Percentiles rank a stretch among this genome's conserved stretches.
These are phyloP conservation scores for Cygnus atratus DNA, from an alignment of 2,113 vertebrate genomes.

Conservation along the genomic window DNA sequence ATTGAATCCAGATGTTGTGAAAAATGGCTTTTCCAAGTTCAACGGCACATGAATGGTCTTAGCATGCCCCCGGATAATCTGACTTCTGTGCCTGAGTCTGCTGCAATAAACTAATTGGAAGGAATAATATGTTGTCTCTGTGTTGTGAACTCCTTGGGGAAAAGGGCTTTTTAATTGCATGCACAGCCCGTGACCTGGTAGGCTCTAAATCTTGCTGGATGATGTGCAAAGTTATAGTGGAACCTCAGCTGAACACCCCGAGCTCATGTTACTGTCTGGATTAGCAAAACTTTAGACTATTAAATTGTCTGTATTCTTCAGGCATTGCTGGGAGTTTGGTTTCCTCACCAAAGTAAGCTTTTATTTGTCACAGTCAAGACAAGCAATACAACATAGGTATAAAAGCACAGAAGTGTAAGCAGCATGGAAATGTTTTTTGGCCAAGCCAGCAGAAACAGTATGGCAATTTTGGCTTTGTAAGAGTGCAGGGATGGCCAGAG, in stretches of 20 bases:
- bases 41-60: slow-evolving; percentile 44
- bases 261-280: slow-evolving; percentile 60
- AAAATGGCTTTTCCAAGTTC: slow-evolving; percentile 62
- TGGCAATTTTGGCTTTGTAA: background rate
- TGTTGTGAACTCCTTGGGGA: background rate
- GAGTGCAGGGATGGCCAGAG: background rate
- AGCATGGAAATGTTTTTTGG: background rate
- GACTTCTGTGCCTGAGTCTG: slow-evolving; percentile 44
- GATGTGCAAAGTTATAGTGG: slow-evolving; percentile 8
- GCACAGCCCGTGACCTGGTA: slow-evolving; percentile 25
- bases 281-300: slow-evolving; percentile 49
- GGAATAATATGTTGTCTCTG: slow-evolving; percentile 42
- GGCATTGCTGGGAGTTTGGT: slow-evolving; percentile 29
- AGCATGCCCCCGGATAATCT: background rate
- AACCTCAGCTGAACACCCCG: slow-evolving; percentile 21
- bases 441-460: background rate
- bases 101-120: slow-evolving; percentile 56
- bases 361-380: background rate
- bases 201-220: slow-evolving; percentile 53
- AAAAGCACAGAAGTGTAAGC: background rate
- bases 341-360: slow-evolving; percentile 22
- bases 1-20: slow-evolving; percentile 35
- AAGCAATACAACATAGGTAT: background rate
- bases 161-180: slow-evolving; percentile 26
- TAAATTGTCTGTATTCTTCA: background rate